A percentile compares a stretch with the other conserved stretches of the same genome.
phyloP scores from a whole-genome alignment of 2,888 invertebrate species.

The Rhagium mordax region DNA sequence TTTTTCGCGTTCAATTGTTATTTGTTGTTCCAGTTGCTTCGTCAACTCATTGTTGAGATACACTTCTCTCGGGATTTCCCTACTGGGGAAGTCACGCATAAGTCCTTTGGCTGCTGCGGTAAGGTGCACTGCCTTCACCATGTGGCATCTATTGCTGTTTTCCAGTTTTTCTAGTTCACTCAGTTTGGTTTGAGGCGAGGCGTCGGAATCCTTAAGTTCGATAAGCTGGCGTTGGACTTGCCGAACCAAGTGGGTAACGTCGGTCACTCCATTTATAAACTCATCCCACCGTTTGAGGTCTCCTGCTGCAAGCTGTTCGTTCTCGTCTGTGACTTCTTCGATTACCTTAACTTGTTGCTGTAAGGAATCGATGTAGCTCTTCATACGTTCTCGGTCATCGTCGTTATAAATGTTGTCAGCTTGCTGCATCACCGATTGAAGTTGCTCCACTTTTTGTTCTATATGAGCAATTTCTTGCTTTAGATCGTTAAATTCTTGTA shows the following conservation, averaged over 20 bases:
- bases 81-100: conserved; percentile 79
- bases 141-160: conserved; percentile 76
- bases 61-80: conserved; percentile 79
- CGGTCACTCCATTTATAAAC: conserved; percentile 78
- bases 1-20: conserved; percentile 82
- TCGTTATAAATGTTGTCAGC: conserved; percentile 71
- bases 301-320: conserved; percentile 74
- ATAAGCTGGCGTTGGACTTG: conserved; percentile 73
- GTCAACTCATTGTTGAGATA: conserved; percentile 79
- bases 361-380: conserved; percentile 74
- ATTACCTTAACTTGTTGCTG: conserved; percentile 81
- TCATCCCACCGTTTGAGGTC: conserved; percentile 81
- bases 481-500: conserved; percentile 76
- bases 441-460: conserved; percentile 77
- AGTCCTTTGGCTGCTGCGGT: conserved; percentile 77
- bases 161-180: conserved; percentile 82
- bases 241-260: conserved; percentile 73
- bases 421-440: conserved; percentile 74
- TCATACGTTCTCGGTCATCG: conserved; percentile 70
- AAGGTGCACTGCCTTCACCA: conserved; percentile 75
- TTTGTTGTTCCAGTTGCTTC: conserved; percentile 79
- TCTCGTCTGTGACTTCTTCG: conserved; percentile 77
- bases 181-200: conserved; percentile 79
- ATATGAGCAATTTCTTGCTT: conserved; percentile 79
- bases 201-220: conserved; percentile 75